These are phyloP conservation scores for Elymnias hypermnestra DNA, from an alignment of 1,140 invertebrate genomes.

Conservation along the genomic window DNA sequence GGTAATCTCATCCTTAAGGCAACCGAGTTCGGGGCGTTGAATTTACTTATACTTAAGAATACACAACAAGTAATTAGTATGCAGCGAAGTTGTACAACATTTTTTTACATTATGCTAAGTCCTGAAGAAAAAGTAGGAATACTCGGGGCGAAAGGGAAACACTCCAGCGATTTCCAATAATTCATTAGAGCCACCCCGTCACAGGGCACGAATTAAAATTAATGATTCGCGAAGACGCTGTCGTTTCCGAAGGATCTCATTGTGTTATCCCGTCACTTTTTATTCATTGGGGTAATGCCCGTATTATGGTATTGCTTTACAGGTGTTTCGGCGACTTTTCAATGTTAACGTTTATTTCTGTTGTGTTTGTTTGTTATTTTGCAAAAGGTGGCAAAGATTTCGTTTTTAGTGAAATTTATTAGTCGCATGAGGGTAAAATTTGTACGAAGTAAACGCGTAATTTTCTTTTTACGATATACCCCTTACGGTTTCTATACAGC, in stretches of 20 bases:
- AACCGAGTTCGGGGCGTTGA: constrained; percentile 47
- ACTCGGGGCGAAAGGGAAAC: constrained; percentile 40
- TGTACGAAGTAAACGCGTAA: too few relatives aligned
- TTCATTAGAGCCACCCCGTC: constrained; percentile 68
- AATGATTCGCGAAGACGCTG: constrained; percentile 67
- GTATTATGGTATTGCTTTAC: constrained; percentile 39
- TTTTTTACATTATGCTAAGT: constrained; percentile 75
- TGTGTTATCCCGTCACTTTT: constrained; percentile 64
- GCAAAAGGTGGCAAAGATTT: too few relatives aligned
- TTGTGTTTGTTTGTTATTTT: background rate
- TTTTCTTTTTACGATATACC: too few relatives aligned
- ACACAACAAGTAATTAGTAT: constrained; percentile 74
- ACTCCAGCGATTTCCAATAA: constrained; percentile 70
- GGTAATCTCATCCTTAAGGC: constrained; percentile 57
- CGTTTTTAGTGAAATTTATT: too few relatives aligned
- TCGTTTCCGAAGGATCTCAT: constrained; percentile 50
- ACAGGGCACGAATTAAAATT: constrained; percentile 73
- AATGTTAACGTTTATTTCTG: constrained; percentile 11
- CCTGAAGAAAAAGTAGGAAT: constrained; percentile 64
- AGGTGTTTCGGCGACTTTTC: constrained; percentile 48
- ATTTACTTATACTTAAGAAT: constrained; percentile 48
- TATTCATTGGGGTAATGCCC: constrained; percentile 52
- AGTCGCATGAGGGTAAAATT: too few relatives aligned
- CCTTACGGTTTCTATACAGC: too few relatives aligned
- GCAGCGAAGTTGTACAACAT: constrained; percentile 60